Conservation (phyloP, 53 echinoderm and acorn worm genomes). For the Astropecten irregularis region DNA sequence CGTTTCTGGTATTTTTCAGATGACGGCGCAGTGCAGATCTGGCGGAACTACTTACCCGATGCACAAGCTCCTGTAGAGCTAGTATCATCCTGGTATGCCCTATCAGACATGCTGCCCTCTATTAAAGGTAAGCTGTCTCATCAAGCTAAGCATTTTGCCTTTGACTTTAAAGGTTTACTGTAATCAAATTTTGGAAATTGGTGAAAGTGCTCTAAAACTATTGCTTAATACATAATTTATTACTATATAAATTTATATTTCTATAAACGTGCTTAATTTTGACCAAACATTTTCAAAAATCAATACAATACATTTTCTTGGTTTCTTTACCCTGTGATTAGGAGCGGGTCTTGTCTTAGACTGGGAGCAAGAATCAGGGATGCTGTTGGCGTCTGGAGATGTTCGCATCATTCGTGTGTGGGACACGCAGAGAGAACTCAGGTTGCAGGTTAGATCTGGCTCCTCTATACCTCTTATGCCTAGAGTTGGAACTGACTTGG, state of each 20-base stretch:
- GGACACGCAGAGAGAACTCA: slow-evolving; percentile 95
- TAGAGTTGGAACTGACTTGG: too few relatives aligned
- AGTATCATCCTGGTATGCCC: slow-evolving; percentile 88
- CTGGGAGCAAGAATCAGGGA: slow-evolving; percentile 97
- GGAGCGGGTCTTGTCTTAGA: slow-evolving; percentile 93
- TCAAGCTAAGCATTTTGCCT: not conserved
- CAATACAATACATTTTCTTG: too few relatives aligned
- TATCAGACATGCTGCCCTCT: slow-evolving; percentile 92
- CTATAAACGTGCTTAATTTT: too few relatives aligned
- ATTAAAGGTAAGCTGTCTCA: slow-evolving; percentile 70
- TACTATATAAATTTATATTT: too few relatives aligned
- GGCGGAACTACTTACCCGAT: slow-evolving; percentile 82
- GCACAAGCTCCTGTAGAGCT: slow-evolving; percentile 65
- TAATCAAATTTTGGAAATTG: too few relatives aligned
- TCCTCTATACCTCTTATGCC: too few relatives aligned
- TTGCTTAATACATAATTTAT: too few relatives aligned
- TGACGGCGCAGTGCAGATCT: slow-evolving; percentile 89
- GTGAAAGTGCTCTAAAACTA: too few relatives aligned
- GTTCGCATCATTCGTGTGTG: slow-evolving; percentile 93
- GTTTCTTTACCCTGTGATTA: too few relatives aligned
- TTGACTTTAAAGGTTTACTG: not conserved
- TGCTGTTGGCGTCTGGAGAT: slow-evolving; percentile 92
- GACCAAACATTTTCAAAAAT: too few relatives aligned
- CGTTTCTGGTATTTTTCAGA: too few relatives aligned
- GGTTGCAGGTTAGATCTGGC: slow-evolving; percentile 72